Conservation (phyloP, 1,140 invertebrate genomes). For the Anastatus disparis region DNA sequence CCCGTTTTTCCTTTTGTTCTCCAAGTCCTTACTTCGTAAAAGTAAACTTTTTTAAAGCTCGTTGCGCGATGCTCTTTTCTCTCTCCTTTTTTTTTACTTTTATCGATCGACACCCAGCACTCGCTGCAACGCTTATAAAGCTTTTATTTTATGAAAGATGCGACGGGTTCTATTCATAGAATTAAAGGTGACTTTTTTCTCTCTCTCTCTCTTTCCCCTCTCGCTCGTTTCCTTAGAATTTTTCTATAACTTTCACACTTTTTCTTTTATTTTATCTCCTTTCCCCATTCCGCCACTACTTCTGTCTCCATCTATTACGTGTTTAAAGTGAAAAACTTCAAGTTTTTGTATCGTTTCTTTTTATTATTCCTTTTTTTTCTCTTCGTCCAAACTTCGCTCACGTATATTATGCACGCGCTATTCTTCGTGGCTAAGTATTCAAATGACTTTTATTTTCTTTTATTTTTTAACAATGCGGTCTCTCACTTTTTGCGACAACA, state of each 20-base stretch:
- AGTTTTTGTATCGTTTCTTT: constrained; percentile 11
- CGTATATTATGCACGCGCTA: not conserved
- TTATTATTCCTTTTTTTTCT: too few relatives aligned
- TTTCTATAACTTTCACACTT: not conserved
- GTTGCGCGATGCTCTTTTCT: constrained; percentile 34
- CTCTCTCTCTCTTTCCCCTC: too few relatives aligned
- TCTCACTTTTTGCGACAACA: not conserved
- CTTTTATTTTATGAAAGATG: constrained; percentile 40
- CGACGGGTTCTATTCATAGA: constrained; percentile 34
- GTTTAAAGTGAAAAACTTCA: constrained; percentile 32
- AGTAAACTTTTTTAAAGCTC: constrained; percentile 38
- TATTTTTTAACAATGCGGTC: not conserved
- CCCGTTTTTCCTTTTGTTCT: constrained; percentile 29
- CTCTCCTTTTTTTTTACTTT: too few relatives aligned
- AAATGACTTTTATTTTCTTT: constrained; percentile 32
- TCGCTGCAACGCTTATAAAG: constrained; percentile 15
- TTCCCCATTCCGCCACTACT: not conserved
- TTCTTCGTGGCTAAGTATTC: constrained; percentile 26
- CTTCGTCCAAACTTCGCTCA: not conserved
- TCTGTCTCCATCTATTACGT: not conserved
- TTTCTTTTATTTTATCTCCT: not conserved
- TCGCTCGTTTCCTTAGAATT: not conserved
- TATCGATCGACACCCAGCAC: too few relatives aligned
- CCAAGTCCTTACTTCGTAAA: constrained; percentile 27
- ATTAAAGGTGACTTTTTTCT: constrained; percentile 37